Percentiles rank a stretch among this genome's conserved stretches.
phyloP scores from a whole-genome alignment of 2,113 vertebrate species.

The Gavialis gangeticus region DNA sequence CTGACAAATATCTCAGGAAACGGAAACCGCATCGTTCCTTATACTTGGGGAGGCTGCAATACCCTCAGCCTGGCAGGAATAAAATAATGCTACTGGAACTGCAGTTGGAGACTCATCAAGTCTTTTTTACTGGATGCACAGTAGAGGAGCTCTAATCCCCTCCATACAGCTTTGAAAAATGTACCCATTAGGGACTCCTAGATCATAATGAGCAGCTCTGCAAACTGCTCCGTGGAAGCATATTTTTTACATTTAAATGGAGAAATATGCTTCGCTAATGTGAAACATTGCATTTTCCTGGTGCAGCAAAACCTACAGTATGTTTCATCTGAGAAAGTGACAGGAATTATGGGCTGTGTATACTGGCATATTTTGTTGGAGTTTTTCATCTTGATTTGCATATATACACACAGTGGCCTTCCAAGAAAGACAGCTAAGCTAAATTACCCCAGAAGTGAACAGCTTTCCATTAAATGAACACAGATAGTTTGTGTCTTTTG shows the following conservation, averaged over 20 bases:
- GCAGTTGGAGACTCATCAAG: background rate
- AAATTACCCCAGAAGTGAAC: background rate
- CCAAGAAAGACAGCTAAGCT: background rate
- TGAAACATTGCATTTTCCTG: background rate
- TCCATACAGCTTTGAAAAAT: background rate
- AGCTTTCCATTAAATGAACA: background rate
- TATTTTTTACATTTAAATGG: background rate
- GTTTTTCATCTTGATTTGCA: background rate
- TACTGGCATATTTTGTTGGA: background rate
- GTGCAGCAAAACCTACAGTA: background rate
- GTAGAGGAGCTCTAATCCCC: background rate
- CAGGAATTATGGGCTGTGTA: background rate
- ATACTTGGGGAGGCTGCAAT: background rate
- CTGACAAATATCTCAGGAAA: background rate
- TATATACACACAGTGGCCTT: background rate
- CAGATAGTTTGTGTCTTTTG: background rate
- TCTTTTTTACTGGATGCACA: background rate
- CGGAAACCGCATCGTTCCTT: background rate
- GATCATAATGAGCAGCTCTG: background rate
- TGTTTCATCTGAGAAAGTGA: background rate
- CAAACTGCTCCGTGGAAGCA: background rate
- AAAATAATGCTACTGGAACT: background rate
- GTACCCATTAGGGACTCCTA: background rate
- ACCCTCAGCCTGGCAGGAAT: background rate
- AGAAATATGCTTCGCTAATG: background rate